phyloP scores from a whole-genome alignment of 2,797 vertebrate species.

The Rhyacichthys aspro region DNA sequence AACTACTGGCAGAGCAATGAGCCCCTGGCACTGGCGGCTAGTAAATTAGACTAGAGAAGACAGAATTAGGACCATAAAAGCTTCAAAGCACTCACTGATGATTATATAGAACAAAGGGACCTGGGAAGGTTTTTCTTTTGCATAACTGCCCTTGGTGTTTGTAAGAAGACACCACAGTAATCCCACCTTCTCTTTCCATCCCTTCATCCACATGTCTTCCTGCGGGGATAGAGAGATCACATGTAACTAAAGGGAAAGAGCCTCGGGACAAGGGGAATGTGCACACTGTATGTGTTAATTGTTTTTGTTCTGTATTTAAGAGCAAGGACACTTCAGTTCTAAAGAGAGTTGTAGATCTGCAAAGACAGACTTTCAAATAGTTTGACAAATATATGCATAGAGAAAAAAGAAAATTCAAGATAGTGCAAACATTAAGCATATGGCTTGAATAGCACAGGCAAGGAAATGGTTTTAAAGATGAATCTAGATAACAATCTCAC shows the following conservation, averaged over 20 bases:
- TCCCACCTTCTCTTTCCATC: constrained; percentile 45
- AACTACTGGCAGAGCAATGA: constrained; percentile 52
- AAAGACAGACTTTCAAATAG: constrained; percentile 32
- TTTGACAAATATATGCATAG: constrained; percentile 37
- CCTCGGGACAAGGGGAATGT: constrained; percentile 59
- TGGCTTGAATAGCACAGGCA: constrained; percentile 57
- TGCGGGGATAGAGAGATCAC: constrained; percentile 56
- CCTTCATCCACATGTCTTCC: constrained; percentile 60
- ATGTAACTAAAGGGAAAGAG: constrained; percentile 62
- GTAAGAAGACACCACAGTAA: constrained; percentile 74
- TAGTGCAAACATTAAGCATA: constrained; percentile 75
- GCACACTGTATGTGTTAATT: constrained; percentile 60
- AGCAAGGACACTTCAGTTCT: constrained; percentile 47
- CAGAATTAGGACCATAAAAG: constrained; percentile 57
- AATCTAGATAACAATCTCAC: constrained; percentile 43
- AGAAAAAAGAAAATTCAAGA: constrained; percentile 55
- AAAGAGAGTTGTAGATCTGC: constrained; percentile 41
- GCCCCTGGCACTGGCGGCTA: constrained; percentile 70
- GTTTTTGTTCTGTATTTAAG: constrained; percentile 34
- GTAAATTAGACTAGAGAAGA: constrained; percentile 72
- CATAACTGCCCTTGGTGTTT: constrained; percentile 64
- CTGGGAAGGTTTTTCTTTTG: constrained; percentile 35
- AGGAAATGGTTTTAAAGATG: constrained; percentile 44
- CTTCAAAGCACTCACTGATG: constrained; percentile 75
- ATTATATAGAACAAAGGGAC: constrained; percentile 72